Evolutionary conservation across 2,888 invertebrate species (phyloP), one percentile per base, ranked within the genome.

Genomic region (Pantelozetes paolii): DNA sequence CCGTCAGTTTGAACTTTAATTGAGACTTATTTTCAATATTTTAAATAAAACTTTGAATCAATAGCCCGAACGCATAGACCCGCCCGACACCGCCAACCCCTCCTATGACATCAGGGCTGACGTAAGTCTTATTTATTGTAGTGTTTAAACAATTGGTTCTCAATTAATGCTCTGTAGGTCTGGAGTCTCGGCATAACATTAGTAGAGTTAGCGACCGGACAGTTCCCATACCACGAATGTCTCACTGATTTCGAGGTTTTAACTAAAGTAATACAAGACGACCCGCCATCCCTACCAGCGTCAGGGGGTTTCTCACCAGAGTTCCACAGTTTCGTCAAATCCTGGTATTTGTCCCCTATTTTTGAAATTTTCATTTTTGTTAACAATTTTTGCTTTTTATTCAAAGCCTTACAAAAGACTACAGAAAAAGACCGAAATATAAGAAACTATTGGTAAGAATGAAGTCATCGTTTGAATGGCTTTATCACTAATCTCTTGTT

Each of bases 71-170:
- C 87, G 98, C 80, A 97, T 98, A 83, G 95, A 96, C 83, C 91
- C 92, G 62, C 91, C 92, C 30, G 91, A 93, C 83, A 95, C 95
- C 30, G 88, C 89, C 76, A 89, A 91, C 82, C 95, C 94, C 72
- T 94, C 95, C 84, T 99, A 99, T 83, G 99, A 99, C 84, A 95
- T 99, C 81, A 88, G 99, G 79, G 98, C 99, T 26, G 99, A 99
- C 85, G 98, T 99, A 26, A 57, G 57, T 20, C 28, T 26, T 23
- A 23, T 9, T 57, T 8, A 57, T n/a, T n/a, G 2, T 9, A 11
- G 50, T 9, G 6, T 57, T 57, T 57, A 57, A 23, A 6, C 20
- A 57, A 57, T 57, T 57, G 20, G 26, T 57, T 28, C 11, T 57
- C 8, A 57, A 23, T 9, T 57, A 8, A 3, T 57, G 28, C 26